Evolutionary conservation across 2,113 vertebrate species (phyloP), one percentile per base, ranked within the genome.

Genomic region (Carassius carassius): DNA sequence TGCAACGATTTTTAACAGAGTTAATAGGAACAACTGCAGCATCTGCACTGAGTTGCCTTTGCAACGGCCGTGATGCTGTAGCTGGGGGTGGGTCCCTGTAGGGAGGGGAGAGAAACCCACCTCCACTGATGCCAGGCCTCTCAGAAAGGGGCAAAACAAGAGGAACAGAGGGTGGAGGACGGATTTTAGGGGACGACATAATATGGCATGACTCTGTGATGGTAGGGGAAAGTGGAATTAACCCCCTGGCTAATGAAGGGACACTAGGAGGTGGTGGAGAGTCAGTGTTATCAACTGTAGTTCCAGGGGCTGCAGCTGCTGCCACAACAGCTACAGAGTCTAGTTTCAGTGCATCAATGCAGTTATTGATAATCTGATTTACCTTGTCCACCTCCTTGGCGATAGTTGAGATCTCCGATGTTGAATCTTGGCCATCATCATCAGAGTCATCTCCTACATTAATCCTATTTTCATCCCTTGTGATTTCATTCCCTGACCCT

Each of bases 321-420:
- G 95, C 94, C 0, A 94, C 94, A 91, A 95, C 89, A 92, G 95
- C 88, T 35, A 96, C 96, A 1, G 96, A 94, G 88, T 99, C 98
- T 89, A 99, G 89, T 90, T 99, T 99, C 79, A 99, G 96, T 19
- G 97, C 98, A 35, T 99, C 98, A 9, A 99, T 99, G 91, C 98
- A 99, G 82, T 99, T 99, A 93, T 99, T 99, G 78, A 99, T 99
- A 82, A 99, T 99, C 93, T 99, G 97, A 89, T 99, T 99, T 37
- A 99, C 98, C 63, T 99, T 99, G 93, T 99, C 98, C 58, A 99
- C 98, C 89, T 99, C 98, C 93, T 98, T 99, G 85, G 98, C 98
- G 14, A 99, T 99, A 81, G 98, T 99, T 85, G 98, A 99, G 91
- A 99, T 99, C 93, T 99, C 98, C 0, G 98, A 97, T 1, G 96